phyloP scores from a whole-genome alignment of 2,797 vertebrate genomes.

The Tamandua tetradactyla region DNA sequence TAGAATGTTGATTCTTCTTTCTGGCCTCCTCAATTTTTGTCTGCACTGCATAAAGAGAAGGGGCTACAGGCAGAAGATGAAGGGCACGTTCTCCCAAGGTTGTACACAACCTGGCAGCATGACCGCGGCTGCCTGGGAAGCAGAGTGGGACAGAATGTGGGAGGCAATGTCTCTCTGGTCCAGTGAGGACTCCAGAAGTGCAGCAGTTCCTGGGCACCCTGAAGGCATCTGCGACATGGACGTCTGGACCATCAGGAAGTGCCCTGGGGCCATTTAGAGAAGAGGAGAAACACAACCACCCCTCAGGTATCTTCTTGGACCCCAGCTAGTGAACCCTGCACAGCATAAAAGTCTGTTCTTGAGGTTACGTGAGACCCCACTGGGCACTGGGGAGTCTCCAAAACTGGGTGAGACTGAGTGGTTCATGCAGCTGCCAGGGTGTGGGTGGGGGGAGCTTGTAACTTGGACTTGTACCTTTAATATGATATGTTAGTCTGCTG shows the following conservation, averaged over 20 bases:
- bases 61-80: background rate
- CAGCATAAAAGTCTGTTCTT: background rate
- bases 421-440: accelerated
- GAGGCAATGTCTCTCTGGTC: background rate
- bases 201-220: background rate
- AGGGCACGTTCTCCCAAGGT: background rate
- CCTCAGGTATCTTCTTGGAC: background rate
- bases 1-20: background rate
- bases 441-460: background rate
- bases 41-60: background rate
- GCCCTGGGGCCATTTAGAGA: accelerated
- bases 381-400: background rate
- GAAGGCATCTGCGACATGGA: too few species aligned
- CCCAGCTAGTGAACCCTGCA: background rate
- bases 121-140: background rate
- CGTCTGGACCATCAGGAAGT: background rate
- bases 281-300: background rate
- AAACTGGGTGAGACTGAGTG: background rate
- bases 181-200: background rate
- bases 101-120: background rate
- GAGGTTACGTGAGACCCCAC: accelerated
- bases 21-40: background rate
- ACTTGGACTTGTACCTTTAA: background rate
- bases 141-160: background rate
- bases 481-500: background rate